phyloP scores from a whole-genome alignment of 2,113 vertebrate genomes.

The Quiscalus mexicanus region DNA sequence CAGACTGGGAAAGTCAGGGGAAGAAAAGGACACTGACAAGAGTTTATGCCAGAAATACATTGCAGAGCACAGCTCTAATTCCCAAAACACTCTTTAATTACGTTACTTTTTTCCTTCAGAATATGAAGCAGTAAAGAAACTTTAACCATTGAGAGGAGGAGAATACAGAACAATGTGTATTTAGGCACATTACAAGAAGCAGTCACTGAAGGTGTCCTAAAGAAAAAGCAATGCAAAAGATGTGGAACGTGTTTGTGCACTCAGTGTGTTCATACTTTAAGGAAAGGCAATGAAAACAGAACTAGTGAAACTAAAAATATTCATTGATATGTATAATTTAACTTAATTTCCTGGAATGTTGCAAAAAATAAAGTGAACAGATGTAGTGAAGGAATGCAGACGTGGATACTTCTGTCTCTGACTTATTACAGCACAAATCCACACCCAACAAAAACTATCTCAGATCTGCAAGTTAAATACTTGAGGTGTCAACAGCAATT shows the following conservation, averaged over 20 bases:
- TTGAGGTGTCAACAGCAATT: conserved; percentile 66
- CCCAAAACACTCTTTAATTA: conserved; percentile 28
- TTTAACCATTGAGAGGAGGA: conserved; percentile 15
- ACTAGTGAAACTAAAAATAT: conserved; percentile 24
- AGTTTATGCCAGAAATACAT: conserved; percentile 1
- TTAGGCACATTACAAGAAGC: not conserved
- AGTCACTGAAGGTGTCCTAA: not conserved
- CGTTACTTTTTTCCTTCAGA: not conserved
- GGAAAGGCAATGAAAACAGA: conserved; percentile 37
- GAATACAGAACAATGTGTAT: not conserved
- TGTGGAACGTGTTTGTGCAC: not conserved
- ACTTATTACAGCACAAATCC: conserved; percentile 46
- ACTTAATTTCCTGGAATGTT: conserved; percentile 65
- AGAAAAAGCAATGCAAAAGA: not conserved
- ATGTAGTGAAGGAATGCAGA: conserved; percentile 60
- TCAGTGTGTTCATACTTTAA: not conserved
- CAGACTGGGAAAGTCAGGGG: conserved; percentile 8
- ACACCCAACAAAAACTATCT: conserved; percentile 55
- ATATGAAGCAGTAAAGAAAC: conserved; percentile 7
- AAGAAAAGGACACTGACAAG: conserved; percentile 14
- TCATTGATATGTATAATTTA: conserved; percentile 34
- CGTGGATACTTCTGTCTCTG: conserved; percentile 59
- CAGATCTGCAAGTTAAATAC: conserved; percentile 60
- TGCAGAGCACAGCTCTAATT: conserved; percentile 31
- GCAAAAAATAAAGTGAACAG: conserved; percentile 64